Evolutionary conservation across 2,888 invertebrate species (phyloP), one percentile per base, ranked within the genome.

Genomic region (Drosophila buzzatii): DNA sequence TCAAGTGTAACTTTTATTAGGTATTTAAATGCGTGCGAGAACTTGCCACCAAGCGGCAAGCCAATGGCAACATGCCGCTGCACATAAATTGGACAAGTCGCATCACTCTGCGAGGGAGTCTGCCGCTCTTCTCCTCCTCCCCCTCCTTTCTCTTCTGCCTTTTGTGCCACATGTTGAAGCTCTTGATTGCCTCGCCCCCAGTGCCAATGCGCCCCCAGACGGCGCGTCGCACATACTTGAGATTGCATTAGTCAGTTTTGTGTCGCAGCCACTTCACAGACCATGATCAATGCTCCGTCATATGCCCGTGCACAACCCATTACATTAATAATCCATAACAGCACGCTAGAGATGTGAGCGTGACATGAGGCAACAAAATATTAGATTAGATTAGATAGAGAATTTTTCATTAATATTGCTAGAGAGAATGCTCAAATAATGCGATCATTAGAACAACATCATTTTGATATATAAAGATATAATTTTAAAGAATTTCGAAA

Each of bases 1-100:
- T 91, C 91, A 91, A 92, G 92, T 92, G 92, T 91, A 91, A 92
- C 90, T 91, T 87, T 86, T 91, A 91, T 88, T 90, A 90, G 89
- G 82, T 86, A 84, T 90, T 88, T 88, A 90, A 85, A 88, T 87
- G 89, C 89, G 89, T 84, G 90, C 80, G 87, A 86, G 83, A 81
- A 85, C 70, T 85, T 83, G 86, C 86, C 84, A 85, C 83, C 86
- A 72, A 79, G 76, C 81, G 79, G 70, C 82, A 81, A 76, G 82
- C 87, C 83, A 86, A 84, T 75, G 90, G 85, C 89, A 89, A 89
- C 85, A 84, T 89, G 89, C 85, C 87, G 75, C 82, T 81, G 65
- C 79, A 72, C 83, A 86, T 88, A 86, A 90, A 86, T 90, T 85
- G 81, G 70, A 75, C 76, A 73, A 63, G 64, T 57, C 77, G 71